Evolutionary conservation across 2,888 invertebrate genomes (phyloP), one percentile per base, ranked within the genome.

Genomic region (Tiliacea aurago): DNA sequence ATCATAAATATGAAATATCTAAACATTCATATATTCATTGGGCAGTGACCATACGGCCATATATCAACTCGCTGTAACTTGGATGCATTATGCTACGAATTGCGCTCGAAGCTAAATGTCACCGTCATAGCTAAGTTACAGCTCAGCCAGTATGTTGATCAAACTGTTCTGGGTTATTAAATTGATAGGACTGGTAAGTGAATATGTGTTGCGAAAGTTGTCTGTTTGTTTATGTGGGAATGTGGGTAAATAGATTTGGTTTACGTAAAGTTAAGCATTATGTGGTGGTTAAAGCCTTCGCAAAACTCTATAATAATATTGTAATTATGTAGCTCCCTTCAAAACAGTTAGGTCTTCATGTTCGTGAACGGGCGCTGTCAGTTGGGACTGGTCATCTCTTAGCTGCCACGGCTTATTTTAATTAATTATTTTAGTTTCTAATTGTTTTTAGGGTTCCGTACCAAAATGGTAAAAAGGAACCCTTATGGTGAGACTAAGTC

Each of bases 21-120:
- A 76, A 84, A 82, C 82, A 84, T 85, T 87, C 71, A 87, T 85
- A 75, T 82, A 86, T 86, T 86, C 86, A 87, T 79, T 78, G 80
- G 64, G 13, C 49, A 51, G 53, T 20, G 18, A 43, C 61, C 62
- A 77, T 63, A 84, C 63, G 69, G 18, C 63, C 18, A 78, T 86
- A 85, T 76, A 77, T 86, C 78, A 85, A 77, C 58, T 28, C 49
- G 70, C 76, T 78, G 63, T 73, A 59, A 79, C 61, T 55, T 84
- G n/a, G 67, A 70, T 70, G 72, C 71, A 84, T 80, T 80, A 69
- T 71, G 37, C 79, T 74, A 80, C 70, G 78, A 83, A 84, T 86
- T 77, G 70, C 76, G 55, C 28, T 61, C 61, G 10, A 67, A 61
- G 70, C 71, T 78, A 76, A 78, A 80, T 80, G 70, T 78, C 61